A percentile compares a stretch with the other conserved stretches of the same genome.
Evolutionary conservation across 2,888 invertebrate genomes (phyloP).

Genomic region (Cephus sareptanus): DNA sequence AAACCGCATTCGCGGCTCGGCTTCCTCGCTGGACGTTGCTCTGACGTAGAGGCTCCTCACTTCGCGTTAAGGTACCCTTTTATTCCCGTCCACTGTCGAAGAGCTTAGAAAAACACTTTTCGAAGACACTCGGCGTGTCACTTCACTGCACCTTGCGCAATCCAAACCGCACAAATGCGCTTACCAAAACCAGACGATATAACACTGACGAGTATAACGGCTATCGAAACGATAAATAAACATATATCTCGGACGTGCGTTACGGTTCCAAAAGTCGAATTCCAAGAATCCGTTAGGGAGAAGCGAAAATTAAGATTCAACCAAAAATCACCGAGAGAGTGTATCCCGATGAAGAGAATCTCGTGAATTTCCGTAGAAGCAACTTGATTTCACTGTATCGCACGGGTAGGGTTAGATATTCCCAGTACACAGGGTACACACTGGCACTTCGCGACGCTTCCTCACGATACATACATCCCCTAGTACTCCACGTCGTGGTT

Average conservation of each 20-base stretch:
- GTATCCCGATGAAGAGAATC: background rate
- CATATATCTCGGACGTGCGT: background rate
- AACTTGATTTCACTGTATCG: background rate
- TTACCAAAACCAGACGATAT: background rate
- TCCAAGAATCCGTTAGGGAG: background rate
- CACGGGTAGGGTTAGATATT: background rate
- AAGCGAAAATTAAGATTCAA: background rate
- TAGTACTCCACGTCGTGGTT: background rate
- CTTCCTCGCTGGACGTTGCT: background rate
- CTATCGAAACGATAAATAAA: background rate
- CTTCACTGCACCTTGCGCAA: background rate
- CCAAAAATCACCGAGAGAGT: background rate
- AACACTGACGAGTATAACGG: background rate
- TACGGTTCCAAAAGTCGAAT: background rate
- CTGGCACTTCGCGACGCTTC: background rate
- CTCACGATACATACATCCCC: background rate
- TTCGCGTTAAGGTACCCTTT: background rate
- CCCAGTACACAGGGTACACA: background rate
- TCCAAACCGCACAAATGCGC: background rate
- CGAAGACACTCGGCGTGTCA: background rate
- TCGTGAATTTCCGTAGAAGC: background rate
- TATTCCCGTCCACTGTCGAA: background rate
- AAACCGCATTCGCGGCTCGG: background rate
- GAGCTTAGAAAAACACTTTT: background rate
- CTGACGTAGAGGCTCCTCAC: background rate